Conservation (phyloP, 2,888 invertebrate species). For the Pherbina coryleti region DNA sequence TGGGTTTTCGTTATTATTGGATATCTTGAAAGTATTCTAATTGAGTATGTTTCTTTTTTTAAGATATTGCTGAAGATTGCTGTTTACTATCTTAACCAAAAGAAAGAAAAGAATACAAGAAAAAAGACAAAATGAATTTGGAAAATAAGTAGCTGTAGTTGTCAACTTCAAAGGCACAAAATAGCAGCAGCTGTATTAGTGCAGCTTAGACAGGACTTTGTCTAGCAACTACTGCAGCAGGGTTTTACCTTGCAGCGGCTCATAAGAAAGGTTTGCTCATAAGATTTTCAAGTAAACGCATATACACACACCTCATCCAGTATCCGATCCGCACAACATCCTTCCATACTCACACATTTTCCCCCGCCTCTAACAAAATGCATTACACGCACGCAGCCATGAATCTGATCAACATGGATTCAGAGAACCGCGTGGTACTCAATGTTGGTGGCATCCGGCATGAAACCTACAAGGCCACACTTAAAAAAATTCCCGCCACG, state of each 20-base stretch:
- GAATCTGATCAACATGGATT: constrained; percentile 95
- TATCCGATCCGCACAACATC: neutral
- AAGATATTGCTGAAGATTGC: too few relatives aligned
- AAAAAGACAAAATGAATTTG: neutral
- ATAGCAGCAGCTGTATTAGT: neutral
- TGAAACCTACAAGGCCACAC: constrained; percentile 94
- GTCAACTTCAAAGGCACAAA: neutral
- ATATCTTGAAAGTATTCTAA: too few relatives aligned
- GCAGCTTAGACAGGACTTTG: neutral
- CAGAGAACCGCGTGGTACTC: constrained; percentile 98
- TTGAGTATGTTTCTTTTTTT: too few relatives aligned
- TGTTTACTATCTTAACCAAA: too few relatives aligned
- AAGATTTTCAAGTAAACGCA: constrained; percentile 1
- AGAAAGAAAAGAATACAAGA: neutral
- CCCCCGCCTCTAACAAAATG: constrained; percentile 22
- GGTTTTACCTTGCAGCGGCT: neutral
- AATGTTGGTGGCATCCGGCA: constrained; percentile 99
- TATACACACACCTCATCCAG: neutral
- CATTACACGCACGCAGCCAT: constrained; percentile 72
- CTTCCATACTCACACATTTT: neutral
- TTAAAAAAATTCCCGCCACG: constrained; percentile 98
- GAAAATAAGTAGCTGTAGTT: neutral
- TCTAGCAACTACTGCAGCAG: neutral
- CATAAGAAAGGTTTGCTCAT: constrained; percentile 4
- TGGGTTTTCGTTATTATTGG: too few relatives aligned